These are phyloP conservation scores for Leptopterna dolabrata DNA, from an alignment of 2,888 invertebrate genomes.

Conservation along the genomic window DNA sequence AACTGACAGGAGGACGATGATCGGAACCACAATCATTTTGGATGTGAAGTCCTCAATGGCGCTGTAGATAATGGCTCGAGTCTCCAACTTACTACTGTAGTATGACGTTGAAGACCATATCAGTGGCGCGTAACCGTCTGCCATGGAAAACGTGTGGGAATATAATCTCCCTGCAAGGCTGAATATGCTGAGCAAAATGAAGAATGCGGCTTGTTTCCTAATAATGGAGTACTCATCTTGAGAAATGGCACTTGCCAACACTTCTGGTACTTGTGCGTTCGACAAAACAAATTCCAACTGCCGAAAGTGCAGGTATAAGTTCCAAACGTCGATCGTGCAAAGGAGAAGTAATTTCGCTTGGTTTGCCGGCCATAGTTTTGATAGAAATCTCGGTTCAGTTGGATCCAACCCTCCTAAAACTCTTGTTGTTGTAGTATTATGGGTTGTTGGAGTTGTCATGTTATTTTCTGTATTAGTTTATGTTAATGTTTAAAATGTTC, in stretches of 20 bases:
- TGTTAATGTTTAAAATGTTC: too few relatives aligned
- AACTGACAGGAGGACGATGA: neutral
- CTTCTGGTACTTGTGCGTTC: neutral
- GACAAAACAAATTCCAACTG: neutral
- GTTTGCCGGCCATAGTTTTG: neutral
- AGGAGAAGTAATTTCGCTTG: neutral
- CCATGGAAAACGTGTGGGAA: neutral
- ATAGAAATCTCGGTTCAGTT: neutral
- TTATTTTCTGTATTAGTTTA: too few relatives aligned
- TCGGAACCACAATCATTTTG: neutral
- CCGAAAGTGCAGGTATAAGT: neutral
- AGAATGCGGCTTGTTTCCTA: neutral
- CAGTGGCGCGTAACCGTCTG: neutral
- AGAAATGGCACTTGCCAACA: neutral
- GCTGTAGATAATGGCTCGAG: slow-evolving; percentile 8
- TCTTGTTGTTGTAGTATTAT: neutral
- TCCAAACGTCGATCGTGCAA: slow-evolving; percentile 4
- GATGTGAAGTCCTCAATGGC: neutral
- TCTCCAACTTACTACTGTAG: neutral
- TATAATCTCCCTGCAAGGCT: neutral
- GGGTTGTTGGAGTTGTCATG: neutral
- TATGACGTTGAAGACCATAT: neutral
- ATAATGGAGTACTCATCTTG: neutral
- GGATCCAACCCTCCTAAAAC: neutral
- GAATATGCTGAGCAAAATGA: neutral